Conservation (phyloP, 2,113 vertebrate species). For the Tetraodon nigroviridis region DNA sequence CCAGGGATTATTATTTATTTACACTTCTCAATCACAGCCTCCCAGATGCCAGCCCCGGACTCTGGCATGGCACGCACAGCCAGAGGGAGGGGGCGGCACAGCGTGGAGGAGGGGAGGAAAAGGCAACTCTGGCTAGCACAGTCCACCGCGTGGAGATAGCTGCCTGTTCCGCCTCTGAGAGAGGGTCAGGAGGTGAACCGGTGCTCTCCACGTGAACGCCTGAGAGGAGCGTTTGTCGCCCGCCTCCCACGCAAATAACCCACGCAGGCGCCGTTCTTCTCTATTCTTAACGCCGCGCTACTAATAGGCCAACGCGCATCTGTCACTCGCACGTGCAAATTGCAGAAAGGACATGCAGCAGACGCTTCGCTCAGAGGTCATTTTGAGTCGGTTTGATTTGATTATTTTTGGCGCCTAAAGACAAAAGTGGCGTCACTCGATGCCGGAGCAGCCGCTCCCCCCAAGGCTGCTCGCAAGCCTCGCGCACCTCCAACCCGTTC, state of each 20-base stretch:
- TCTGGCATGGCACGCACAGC: conserved; percentile 65
- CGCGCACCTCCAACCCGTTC: conserved; percentile 39
- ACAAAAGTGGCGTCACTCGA: conserved; percentile 49
- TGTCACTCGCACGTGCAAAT: conserved; percentile 72
- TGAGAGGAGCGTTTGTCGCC: conserved; percentile 32
- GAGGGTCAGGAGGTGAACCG: conserved; percentile 50
- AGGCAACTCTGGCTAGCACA: conserved; percentile 56
- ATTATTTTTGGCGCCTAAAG: conserved; percentile 43
- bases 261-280: conserved; percentile 28
- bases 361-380: conserved; percentile 48
- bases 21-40: conserved; percentile 81
- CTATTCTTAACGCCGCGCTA: conserved; percentile 62
- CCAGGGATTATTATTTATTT: conserved; percentile 85
- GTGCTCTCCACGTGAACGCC: conserved; percentile 29
- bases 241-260: conserved; percentile 33
- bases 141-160: conserved; percentile 15
- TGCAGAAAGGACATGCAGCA: conserved; percentile 23
- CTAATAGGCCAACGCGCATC: conserved; percentile 73
- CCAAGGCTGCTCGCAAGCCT: conserved; percentile 30
- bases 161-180: conserved; percentile 30
- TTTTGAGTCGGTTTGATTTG: conserved; percentile 45
- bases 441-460: conserved; percentile 41
- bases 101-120: conserved; percentile 10
- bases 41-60: conserved; percentile 79
- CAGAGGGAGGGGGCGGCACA: conserved; percentile 20